These are phyloP conservation scores for Ictalurus punctatus DNA, from an alignment of 2,113 vertebrate species.

Conservation along the genomic window DNA sequence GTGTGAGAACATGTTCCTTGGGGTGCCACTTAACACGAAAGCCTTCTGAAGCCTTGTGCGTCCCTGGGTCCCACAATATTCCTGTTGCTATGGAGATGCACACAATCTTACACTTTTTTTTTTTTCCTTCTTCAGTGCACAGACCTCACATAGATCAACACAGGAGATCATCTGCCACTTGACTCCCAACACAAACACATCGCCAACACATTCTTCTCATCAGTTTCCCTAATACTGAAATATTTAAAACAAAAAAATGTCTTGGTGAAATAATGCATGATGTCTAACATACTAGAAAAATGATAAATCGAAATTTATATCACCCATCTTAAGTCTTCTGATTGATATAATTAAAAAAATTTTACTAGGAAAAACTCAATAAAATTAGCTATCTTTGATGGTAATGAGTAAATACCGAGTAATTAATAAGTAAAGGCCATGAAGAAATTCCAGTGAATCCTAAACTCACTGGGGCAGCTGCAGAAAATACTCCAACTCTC, in stretches of 20 bases:
- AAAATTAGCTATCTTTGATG: not conserved
- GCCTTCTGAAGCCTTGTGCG: constrained; percentile 21
- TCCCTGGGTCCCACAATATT: constrained; percentile 43
- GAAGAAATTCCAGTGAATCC: too few relatives aligned
- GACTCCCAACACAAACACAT: constrained; percentile 29
- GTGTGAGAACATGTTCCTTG: constrained; percentile 10
- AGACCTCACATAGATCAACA: constrained; percentile 25
- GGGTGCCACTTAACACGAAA: constrained; percentile 38
- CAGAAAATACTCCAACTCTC: too few relatives aligned
- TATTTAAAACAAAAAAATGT: not conserved
- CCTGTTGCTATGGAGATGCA: constrained; percentile 59
- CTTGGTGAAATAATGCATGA: not conserved
- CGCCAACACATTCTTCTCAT: not conserved
- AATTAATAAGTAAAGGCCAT: not conserved
- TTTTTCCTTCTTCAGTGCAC: not conserved
- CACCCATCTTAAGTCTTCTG: not conserved
- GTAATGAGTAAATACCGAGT: not conserved
- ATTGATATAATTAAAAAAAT: not conserved
- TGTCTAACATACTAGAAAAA: not conserved
- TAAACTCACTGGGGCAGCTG: too few relatives aligned
- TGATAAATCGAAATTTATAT: not conserved
- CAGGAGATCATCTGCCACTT: constrained; percentile 30
- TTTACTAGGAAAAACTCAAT: not conserved
- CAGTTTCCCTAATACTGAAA: not conserved
- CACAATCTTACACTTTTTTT: constrained; percentile 53